Conservation (phyloP, 2,888 invertebrate genomes). For the Phalera bucephala region DNA sequence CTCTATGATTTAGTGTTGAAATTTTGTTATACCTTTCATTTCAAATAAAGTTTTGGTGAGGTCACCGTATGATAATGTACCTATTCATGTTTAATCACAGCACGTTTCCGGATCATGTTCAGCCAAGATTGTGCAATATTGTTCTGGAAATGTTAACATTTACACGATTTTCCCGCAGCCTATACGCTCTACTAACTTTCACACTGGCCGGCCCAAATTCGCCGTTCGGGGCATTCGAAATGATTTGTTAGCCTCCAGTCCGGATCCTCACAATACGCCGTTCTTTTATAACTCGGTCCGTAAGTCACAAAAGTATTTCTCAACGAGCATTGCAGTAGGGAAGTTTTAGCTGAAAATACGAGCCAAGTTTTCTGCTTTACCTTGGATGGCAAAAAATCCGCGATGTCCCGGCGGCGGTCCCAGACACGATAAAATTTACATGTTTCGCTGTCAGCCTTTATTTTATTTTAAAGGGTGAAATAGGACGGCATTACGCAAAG, state of each 20-base stretch:
- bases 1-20: too few relatives aligned
- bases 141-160: constrained; percentile 25
- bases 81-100: too few relatives aligned
- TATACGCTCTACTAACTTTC: constrained; percentile 31
- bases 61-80: too few relatives aligned
- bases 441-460: constrained; percentile 75
- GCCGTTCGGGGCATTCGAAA: constrained; percentile 43
- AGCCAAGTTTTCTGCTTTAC: constrained; percentile 73
- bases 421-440: constrained; percentile 80
- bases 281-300: constrained; percentile 68
- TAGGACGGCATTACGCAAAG: constrained; percentile 75
- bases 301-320: constrained; percentile 75
- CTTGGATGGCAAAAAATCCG: constrained; percentile 69
- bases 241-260: constrained; percentile 58
- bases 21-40: too few relatives aligned
- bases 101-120: background rate
- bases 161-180: constrained; percentile 30
- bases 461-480: constrained; percentile 81
- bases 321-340: constrained; percentile 65
- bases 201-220: constrained; percentile 47
- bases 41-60: too few relatives aligned
- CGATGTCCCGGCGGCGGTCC: constrained; percentile 56
- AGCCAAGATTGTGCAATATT: constrained; percentile 22
- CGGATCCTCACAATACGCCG: constrained; percentile 55
- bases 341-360: constrained; percentile 77